These are phyloP conservation scores for Chionis minor DNA, from an alignment of 2,113 vertebrate genomes.

Conservation along the genomic window DNA sequence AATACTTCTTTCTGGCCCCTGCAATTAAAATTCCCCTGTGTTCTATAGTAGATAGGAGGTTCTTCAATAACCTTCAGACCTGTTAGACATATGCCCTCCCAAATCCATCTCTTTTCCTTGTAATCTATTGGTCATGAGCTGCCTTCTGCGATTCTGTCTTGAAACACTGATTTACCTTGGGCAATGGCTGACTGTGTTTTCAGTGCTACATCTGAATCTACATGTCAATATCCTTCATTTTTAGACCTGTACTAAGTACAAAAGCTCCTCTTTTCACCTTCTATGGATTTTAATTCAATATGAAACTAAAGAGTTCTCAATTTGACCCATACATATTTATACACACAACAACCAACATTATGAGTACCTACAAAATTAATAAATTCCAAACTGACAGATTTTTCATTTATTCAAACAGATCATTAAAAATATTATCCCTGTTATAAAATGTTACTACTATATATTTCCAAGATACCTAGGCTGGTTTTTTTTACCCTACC, in stretches of 20 bases:
- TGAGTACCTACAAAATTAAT: background rate
- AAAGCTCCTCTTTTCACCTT: background rate
- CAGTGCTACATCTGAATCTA: background rate
- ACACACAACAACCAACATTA: background rate
- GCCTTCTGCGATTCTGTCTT: background rate
- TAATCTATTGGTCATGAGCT: background rate
- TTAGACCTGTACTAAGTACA: background rate
- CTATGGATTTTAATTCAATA: background rate
- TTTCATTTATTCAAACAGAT: background rate
- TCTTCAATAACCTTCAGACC: background rate
- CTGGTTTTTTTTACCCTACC: no score
- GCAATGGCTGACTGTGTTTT: background rate
- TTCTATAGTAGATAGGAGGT: background rate
- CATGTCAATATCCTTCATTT: background rate
- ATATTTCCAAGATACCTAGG: background rate
- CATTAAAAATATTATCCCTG: background rate
- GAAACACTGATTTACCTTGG: background rate
- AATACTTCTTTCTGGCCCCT: background rate
- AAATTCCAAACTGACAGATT: background rate
- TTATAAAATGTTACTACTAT: background rate
- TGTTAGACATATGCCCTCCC: background rate
- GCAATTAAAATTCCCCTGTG: background rate
- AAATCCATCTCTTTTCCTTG: background rate
- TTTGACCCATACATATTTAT: background rate
- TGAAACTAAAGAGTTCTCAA: background rate